phyloP scores from a whole-genome alignment of 2,113 vertebrate genomes.

The Copsychus sechellarum region DNA sequence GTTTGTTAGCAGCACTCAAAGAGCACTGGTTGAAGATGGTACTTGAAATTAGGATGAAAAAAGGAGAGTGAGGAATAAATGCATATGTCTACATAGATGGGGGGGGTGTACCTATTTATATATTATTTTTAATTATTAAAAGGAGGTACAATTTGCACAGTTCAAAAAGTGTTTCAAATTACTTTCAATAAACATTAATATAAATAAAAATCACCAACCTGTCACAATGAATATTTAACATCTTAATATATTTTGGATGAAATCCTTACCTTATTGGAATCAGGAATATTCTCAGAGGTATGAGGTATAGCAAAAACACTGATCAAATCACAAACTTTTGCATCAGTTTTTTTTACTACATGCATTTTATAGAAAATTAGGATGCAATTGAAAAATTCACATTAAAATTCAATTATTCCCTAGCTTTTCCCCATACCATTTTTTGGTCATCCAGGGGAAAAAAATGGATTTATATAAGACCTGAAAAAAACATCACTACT shows the following conservation, averaged over 20 bases:
- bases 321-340: constrained; percentile 11
- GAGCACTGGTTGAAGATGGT: neutral
- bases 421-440: constrained; percentile 15
- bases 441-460: neutral
- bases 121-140: neutral
- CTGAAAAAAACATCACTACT: neutral
- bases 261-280: neutral
- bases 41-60: neutral
- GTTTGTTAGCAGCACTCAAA: neutral
- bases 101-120: neutral
- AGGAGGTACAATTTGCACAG: neutral
- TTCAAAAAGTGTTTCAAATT: neutral
- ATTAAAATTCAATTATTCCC: constrained; percentile 45
- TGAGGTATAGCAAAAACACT: constrained; percentile 1
- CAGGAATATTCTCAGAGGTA: neutral
- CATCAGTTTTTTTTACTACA: neutral
- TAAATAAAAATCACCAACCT: neutral
- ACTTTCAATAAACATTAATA: neutral
- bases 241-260: neutral
- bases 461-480: neutral
- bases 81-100: accelerated
- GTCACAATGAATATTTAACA: neutral
- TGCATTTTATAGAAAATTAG: constrained; percentile 53
- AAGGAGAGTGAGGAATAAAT: neutral
- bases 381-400: constrained; percentile 15